phyloP scores from a whole-genome alignment of 2,797 vertebrate species.

The Hyperoplus immaculatus region DNA sequence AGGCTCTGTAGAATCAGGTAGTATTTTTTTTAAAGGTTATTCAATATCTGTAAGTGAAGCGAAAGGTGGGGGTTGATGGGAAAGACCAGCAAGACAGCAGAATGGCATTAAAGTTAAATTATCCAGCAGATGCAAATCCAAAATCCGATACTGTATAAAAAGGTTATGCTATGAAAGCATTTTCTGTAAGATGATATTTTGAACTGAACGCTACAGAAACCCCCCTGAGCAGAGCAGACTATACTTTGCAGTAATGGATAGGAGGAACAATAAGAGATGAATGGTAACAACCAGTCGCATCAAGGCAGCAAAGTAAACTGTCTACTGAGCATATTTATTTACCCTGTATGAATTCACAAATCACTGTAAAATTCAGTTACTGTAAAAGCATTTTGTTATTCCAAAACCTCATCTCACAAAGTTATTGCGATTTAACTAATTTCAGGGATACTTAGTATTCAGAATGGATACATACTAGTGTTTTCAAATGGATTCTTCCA shows the following conservation, averaged over 20 bases:
- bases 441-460: neutral
- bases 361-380: neutral
- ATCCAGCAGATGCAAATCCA: slow-evolving; percentile 13
- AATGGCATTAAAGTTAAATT: neutral
- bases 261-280: neutral
- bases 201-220: neutral
- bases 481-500: neutral
- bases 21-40: slow-evolving; percentile 30
- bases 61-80: slow-evolving; percentile 2
- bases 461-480: neutral
- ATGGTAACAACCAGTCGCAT: too few species aligned
- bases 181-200: neutral
- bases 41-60: slow-evolving; percentile 23
- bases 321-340: too few species aligned
- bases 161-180: neutral
- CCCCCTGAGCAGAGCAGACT: too few species aligned
- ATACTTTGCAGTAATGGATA: neutral
- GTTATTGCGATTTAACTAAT: neutral
- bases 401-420: neutral
- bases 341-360: too few species aligned
- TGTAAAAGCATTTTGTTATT: neutral
- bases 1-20: slow-evolving; percentile 34
- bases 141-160: slow-evolving; percentile 2
- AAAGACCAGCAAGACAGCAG: slow-evolving; percentile 1
- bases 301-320: too few species aligned